Evolutionary conservation across 1,140 invertebrate genomes (phyloP).

Genomic region (Nymphalis io): DNA sequence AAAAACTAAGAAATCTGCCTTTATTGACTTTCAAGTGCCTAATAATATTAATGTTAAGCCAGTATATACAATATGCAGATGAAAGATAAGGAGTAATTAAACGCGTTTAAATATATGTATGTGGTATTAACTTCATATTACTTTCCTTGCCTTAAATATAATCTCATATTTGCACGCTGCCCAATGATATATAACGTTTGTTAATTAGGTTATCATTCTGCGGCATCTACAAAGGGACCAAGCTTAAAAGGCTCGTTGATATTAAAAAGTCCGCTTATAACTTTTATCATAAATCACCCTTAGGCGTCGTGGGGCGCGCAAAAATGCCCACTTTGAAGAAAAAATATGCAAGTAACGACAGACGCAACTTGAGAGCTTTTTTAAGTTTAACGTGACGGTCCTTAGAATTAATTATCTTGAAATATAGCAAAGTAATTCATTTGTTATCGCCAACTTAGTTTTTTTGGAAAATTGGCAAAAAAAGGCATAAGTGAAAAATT

Average conservation of each 20-base stretch:
- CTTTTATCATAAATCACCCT: constrained; percentile 79
- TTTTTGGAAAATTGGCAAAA: neutral
- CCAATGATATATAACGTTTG: constrained; percentile 76
- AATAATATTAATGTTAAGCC: constrained; percentile 44
- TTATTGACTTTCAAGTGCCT: constrained; percentile 14
- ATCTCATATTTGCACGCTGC: constrained; percentile 67
- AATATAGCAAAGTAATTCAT: neutral
- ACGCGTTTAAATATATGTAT: constrained; percentile 47
- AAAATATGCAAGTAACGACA: constrained; percentile 80
- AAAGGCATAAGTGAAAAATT: too few relatives aligned
- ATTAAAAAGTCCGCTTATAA: constrained; percentile 78
- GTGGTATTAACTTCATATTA: constrained; percentile 39
- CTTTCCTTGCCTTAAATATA: constrained; percentile 58
- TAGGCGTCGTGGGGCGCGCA: constrained; percentile 66
- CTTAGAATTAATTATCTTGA: constrained; percentile 73
- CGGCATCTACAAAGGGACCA: constrained; percentile 74
- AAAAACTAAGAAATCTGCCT: neutral
- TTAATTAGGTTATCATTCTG: constrained; percentile 78
- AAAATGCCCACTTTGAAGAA: constrained; percentile 69
- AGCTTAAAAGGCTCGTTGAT: constrained; percentile 75
- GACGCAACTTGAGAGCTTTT: constrained; percentile 75
- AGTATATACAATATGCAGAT: constrained; percentile 55
- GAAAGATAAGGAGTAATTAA: constrained; percentile 68
- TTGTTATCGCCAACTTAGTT: constrained; percentile 2
- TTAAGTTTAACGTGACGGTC: constrained; percentile 63